Percentiles rank a stretch among this genome's conserved stretches.
Conservation (phyloP, 2,797 vertebrate species). For the Lophotriccus pileatus region DNA sequence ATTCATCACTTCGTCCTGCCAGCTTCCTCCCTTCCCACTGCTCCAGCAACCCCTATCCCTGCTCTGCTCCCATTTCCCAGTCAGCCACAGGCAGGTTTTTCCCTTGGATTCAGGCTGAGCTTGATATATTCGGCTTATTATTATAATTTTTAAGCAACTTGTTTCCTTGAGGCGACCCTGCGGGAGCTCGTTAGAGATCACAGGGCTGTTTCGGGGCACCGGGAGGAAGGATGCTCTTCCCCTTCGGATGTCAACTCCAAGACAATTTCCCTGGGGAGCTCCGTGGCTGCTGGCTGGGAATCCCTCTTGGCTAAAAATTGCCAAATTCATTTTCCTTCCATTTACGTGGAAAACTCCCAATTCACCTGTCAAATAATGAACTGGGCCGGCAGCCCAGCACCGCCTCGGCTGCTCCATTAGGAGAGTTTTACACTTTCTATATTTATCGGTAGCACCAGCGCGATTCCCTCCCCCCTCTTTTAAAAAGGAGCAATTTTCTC, state of each 20-base stretch:
- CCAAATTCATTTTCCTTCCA: conserved; percentile 35
- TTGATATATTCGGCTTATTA: background rate
- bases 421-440: conserved; percentile 27
- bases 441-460: conserved; percentile 3
- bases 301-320: background rate
- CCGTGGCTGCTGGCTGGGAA: background rate
- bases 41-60: background rate
- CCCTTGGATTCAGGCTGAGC: background rate
- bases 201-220: background rate
- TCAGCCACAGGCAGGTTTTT: background rate
- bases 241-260: fast-evolving
- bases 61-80: background rate
- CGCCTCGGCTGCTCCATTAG: background rate
- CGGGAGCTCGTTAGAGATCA: conserved; percentile 43
- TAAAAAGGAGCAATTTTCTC: conserved; percentile 65
- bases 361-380: conserved; percentile 37
- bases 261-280: background rate
- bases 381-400: background rate
- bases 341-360: conserved; percentile 37
- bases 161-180: background rate
- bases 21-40: background rate
- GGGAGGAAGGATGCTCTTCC: background rate
- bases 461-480: background rate
- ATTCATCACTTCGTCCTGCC: background rate
- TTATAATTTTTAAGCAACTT: background rate